Evolutionary conservation across 2,888 invertebrate species (phyloP), one percentile per base, ranked within the genome.

Genomic region (Sycophila texana): DNA sequence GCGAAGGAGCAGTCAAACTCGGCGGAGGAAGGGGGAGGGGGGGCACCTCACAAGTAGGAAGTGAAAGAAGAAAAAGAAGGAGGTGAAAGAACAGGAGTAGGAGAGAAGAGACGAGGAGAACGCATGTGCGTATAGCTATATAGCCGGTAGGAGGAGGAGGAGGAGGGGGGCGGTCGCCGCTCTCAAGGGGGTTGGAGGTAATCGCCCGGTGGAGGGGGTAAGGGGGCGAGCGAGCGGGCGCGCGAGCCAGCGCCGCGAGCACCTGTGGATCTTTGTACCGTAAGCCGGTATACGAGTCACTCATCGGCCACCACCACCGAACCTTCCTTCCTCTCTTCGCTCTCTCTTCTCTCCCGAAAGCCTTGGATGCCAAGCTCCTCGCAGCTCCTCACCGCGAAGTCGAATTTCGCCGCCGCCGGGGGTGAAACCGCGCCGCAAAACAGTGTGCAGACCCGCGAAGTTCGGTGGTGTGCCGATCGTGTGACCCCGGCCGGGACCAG

Each of bases 181-280:
- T 51, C 68, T 63, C 63, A 53, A 70, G 68, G 79, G 74, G 75
- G 75, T 79, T 72, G 72, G 58, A 58, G 18, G 5, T n/a, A 18
- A 30, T 30, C 26, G 5, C 2, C 16, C 12, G 10, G 57, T 22
- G 22, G 86, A 83, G 85, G 84, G 83, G 76, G 55, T 67, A 82
- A 81, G 85, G 85, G 86, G 87, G 87, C 85, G 87, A 87, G 87
- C 86, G 88, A 83, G 68, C 73, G 80, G 70, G 77, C 80, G 76
- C 75, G 61, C 63, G n/a, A 87, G 82, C 83, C 85, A 84, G 72
- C 39, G 39, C 72, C 79, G 83, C 80, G 81, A 88, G 89, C 90
- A 90, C 90, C 90, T 90, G 89, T 90, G 89, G 90, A 89, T 90
- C 89, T 87, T 85, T 83, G 86, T 86, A 85, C 86, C 86, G 85